Base-by-base conservation (phyloP, 2,113 vertebrate genomes). In the Callaeas wilsoni region DNA sequence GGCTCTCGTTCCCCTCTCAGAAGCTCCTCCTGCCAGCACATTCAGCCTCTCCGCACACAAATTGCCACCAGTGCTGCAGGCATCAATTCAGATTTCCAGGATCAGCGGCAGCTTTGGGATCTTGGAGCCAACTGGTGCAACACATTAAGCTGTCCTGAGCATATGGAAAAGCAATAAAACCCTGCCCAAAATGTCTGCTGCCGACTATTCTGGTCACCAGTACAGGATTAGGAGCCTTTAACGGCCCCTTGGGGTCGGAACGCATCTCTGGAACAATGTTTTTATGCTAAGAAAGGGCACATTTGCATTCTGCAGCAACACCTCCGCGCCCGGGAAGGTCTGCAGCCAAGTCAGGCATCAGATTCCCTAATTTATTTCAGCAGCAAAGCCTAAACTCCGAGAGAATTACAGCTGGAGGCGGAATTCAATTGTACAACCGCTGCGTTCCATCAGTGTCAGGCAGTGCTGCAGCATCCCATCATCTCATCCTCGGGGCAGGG, bases 1-100 rank as follows among this genome's bases (percentile, higher is more conserved):
- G 75, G 78, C 37, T 87, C 89, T 7, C 29, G 67, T 14, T 84
- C 87, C 56, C 65, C 71, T 68, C 93, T 95, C 86, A 92, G 75
- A 57, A 84, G 52, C 78, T 88, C 87, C 73, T 95, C 90, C 70
- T 50, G 82, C 74, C 94, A 86, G 95, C 56, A 96, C 95, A 90
- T 76, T 84, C 96, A 98, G 93, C 89, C 94, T 95, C 95, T 88
- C 95, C 22, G 87, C 90, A 88, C 80, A 96, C 85, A 97, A 96
- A 97, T 74, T 86, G 95, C 88, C 89, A 94, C 42, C 74, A 50
- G 64, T 37, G 92, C 97, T 68, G 16, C 85, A 95, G 96, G 97
- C 96, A 96, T 91, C 88, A 93, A 93, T 95, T 97, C 89, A 39
- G 33, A 94, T 97, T 97, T 96, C 94, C 87, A 91, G 90, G 96